These are phyloP conservation scores for Lagopus muta DNA, from an alignment of 2,113 vertebrate genomes.

Conservation along the genomic window DNA sequence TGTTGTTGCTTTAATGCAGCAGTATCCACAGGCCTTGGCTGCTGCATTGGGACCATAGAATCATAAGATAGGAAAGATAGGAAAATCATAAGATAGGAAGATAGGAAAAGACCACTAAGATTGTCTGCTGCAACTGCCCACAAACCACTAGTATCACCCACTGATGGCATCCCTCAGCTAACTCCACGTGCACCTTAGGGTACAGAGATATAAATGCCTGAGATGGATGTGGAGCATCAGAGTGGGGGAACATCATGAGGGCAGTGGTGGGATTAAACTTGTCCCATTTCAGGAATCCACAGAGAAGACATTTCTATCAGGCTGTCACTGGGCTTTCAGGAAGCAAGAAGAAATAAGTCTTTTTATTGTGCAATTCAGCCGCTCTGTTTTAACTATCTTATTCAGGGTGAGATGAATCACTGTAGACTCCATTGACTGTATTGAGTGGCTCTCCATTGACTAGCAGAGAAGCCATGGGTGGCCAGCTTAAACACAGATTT, in stretches of 20 bases:
- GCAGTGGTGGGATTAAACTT: neutral
- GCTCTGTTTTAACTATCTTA: conserved; percentile 18
- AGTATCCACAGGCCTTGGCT: neutral
- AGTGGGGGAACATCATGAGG: fast-evolving
- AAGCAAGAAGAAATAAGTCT: neutral
- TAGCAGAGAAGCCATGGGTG: neutral
- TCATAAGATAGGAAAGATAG: too few species aligned
- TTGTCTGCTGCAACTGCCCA: too few species aligned
- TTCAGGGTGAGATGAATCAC: conserved; percentile 42
- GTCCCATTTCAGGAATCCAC: neutral
- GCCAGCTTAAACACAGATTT: conserved; percentile 10
- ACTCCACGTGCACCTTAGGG: too few species aligned
- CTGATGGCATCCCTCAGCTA: neutral
- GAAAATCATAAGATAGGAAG: too few species aligned
- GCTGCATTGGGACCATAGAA: neutral
- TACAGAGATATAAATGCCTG: neutral
- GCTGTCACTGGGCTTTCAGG: neutral
- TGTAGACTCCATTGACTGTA: neutral
- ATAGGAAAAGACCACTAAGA: too few species aligned
- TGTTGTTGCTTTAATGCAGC: neutral
- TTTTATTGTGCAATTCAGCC: conserved; percentile 33
- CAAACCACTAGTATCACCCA: too few species aligned
- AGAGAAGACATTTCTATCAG: neutral
- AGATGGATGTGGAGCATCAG: neutral
- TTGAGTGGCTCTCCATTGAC: conserved; percentile 27